Conservation (phyloP, 2,797 vertebrate genomes). For the Nyctibius grandis region DNA sequence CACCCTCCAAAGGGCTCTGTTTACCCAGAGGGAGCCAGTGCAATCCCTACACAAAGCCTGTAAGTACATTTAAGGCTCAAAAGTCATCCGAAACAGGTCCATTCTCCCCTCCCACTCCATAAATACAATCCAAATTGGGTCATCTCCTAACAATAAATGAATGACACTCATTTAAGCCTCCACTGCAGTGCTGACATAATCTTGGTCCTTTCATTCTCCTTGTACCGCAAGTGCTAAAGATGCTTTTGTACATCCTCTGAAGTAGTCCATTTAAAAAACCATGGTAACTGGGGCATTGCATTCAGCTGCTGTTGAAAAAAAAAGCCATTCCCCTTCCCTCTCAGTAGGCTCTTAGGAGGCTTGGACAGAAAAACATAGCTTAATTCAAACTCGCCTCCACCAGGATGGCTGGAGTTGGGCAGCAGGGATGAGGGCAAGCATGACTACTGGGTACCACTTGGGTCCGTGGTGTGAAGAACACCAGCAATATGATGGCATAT, state of each 20-base stretch:
- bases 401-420: neutral
- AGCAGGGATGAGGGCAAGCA: neutral
- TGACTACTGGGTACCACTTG: neutral
- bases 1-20: neutral
- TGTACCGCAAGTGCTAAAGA: conserved; percentile 23
- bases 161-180: conserved; percentile 13
- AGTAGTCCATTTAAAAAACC: conserved; percentile 18
- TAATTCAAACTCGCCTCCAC: neutral
- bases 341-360: neutral
- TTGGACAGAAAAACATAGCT: neutral
- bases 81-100: conserved; percentile 19
- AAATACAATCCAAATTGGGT: conserved; percentile 26
- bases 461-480: neutral
- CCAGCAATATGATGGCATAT: neutral
- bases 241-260: conserved; percentile 46
- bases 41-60: neutral
- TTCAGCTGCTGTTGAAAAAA: conserved; percentile 4
- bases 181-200: neutral
- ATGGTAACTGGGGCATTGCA: conserved; percentile 1
- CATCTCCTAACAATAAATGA: conserved; percentile 6
- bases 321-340: neutral
- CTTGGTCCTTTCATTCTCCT: conserved; percentile 7
- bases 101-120: neutral
- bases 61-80: neutral
- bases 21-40: neutral